Evolutionary conservation across 2,797 vertebrate species (phyloP), one percentile per base, ranked within the genome.

Genomic region (Alcedo quadribrachys): DNA sequence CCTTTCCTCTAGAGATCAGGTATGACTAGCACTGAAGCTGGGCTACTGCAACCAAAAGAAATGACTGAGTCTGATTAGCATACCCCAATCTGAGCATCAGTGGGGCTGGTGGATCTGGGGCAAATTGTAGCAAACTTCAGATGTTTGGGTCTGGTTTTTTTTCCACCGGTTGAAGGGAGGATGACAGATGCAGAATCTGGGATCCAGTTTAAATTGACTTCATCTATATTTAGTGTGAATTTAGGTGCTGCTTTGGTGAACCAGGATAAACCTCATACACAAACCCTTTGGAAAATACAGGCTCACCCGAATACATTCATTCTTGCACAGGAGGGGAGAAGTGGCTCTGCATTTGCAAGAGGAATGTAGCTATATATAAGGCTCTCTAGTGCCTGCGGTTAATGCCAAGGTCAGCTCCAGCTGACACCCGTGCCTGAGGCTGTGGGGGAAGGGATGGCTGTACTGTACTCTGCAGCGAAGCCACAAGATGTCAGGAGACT

Each of bases 401-500:
- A 81, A 84, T 63, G 92, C 80, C 95, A 93, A 88, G 87, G 94
- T 88, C 93, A 94, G 88, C 71, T 74, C 81, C 90, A 66, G 81
- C 87, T 78, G 92, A 82, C 85, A 88, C 65, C 35, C 55, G 16
- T 30, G 79, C 76, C 62, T 19, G 54, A n/a, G 78, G 84, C 78
- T 19, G 66, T 53, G 85, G 93, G 92, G 92, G 95, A 71, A 94
- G 88, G 93, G 86, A 63, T 10, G 15, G 58, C 51, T 93, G 96
- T 94, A 90, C 89, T 95, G 96, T 94, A 90, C 89, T 95, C 74
- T 33, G 55, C 66, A 28, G 80, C 8, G 10, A 27, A 87, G 85
- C 95, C 96, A 97, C 95, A 96, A 96, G 93, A 85, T 92, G 95
- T 95, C 96, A 97, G 96, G 91, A 95, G 94, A 91, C 63, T 6